These are phyloP conservation scores for Portunus trituberculatus DNA, from an alignment of 1,140 invertebrate genomes.

Conservation along the genomic window DNA sequence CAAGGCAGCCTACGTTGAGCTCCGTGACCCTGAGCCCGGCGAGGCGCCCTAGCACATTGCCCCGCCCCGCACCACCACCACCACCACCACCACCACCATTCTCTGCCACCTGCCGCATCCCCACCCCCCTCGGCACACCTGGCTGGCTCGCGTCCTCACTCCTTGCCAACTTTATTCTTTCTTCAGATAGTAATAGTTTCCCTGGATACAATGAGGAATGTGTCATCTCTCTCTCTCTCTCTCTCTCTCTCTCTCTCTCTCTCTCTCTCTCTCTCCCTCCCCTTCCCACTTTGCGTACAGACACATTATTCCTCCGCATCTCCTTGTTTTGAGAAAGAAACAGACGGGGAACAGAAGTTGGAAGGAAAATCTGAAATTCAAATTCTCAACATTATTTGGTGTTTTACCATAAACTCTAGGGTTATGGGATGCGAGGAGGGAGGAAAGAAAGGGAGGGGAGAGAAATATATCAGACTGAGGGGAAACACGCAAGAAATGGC, in stretches of 20 bases:
- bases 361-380: not conserved
- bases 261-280: not conserved
- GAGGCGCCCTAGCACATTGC: not conserved
- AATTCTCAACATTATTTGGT: not conserved
- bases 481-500: not conserved
- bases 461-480: not conserved
- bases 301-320: not conserved
- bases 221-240: not conserved
- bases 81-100: not conserved
- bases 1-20: not conserved
- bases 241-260: constrained; percentile 27
- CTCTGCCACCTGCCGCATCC: not conserved
- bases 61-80: not conserved
- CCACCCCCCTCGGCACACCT: not conserved
- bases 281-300: constrained; percentile 27
- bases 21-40: not conserved
- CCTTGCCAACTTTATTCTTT: not conserved
- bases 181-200: constrained; percentile 6
- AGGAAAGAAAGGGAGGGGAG: not conserved
- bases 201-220: not conserved
- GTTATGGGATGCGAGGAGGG: not conserved
- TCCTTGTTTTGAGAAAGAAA: not conserved
- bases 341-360: constrained; percentile 24
- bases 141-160: not conserved
- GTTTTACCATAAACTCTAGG: not conserved